Evolutionary conservation across 2,888 invertebrate species (phyloP).

Genomic region (Rambutsinella grinnellia): DNA sequence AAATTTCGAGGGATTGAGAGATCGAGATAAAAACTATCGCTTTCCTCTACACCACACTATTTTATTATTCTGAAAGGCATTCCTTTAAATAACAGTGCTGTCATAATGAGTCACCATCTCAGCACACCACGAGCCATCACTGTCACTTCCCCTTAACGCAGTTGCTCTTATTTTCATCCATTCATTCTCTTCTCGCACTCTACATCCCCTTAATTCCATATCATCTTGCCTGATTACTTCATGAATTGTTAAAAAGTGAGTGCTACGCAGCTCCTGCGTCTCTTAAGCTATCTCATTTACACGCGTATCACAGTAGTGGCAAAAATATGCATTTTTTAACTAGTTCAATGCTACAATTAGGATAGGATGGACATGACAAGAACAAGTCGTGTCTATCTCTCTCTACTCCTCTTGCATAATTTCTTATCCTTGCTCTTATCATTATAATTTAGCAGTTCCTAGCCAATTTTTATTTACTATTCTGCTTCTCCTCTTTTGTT

Average conservation of each 20-base stretch:
- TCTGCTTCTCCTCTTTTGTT: neutral
- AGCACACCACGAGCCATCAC: neutral
- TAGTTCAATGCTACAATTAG: conserved; percentile 1
- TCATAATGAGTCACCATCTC: conserved; percentile 4
- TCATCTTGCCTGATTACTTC: conserved; percentile 13
- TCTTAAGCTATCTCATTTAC: no score
- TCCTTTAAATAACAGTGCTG: neutral
- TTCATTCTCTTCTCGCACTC: neutral
- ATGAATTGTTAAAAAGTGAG: conserved; percentile 30
- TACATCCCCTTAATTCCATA: neutral
- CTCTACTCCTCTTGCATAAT: neutral
- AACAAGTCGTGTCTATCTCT: neutral
- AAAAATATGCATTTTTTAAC: no score
- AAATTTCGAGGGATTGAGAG: no score
- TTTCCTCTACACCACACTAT: neutral
- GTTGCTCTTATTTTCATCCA: neutral
- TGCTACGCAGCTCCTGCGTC: neutral
- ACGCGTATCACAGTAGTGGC: conserved; percentile 21
- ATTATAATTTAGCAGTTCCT: neutral
- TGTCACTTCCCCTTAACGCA: neutral
- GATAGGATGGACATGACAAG: conserved; percentile 19
- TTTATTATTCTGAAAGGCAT: neutral
- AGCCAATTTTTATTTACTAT: neutral
- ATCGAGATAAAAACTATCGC: neutral
- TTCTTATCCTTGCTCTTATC: neutral